Base-by-base conservation (phyloP, 1,140 invertebrate genomes). In the Scaptodrosophila lebanonensis region DNA sequence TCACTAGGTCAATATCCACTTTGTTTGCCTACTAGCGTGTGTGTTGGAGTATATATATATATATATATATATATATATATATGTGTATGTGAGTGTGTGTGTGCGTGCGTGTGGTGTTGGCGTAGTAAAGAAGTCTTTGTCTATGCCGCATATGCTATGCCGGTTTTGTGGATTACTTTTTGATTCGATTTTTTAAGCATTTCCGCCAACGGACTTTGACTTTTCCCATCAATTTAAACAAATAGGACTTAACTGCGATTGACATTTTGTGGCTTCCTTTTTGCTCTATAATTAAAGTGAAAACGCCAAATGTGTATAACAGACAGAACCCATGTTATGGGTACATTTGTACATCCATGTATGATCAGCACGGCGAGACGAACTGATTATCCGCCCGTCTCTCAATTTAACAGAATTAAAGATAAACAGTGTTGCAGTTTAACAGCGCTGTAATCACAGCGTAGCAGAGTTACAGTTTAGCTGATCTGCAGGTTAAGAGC, bases 1-100 rank as follows among this genome's bases (percentile, higher is more conserved):
- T 84, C 82, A 84, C 59, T 84, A 60, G 82, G 82, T 84, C 82
- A 84, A 63, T 51, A 66, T 50, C 22, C 33, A 65, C 38, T 42
- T 49, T 60, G 62, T 65, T 60, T 59, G 50, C 20, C n/a, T 15
- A 50, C 17, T 11, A 33, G 8, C 18, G 18, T n/a, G 6, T 20
- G 30, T 16, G 8, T 18, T 4, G n/a, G 13, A 18, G 13, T n/a
- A 38, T 32, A 29, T 18, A 17, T n/a, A 13, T 59, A 16, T 35
- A 33, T 3, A 11, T 27, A 9, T 47, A 27, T 17, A 20, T 39
- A 22, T 44, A 6, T 29, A 22, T 25, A n/a, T 15, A 2, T 25
- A 3, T 40, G 6, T 13, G 38, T 15, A 17, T 32, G 32, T 27
- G 5, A 45, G 15, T n/a, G 35, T 22, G 16, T 27, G n/a, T 9